Evolutionary conservation across 2,797 vertebrate species (phyloP).

Genomic region (Kryptopterus vitreolus): DNA sequence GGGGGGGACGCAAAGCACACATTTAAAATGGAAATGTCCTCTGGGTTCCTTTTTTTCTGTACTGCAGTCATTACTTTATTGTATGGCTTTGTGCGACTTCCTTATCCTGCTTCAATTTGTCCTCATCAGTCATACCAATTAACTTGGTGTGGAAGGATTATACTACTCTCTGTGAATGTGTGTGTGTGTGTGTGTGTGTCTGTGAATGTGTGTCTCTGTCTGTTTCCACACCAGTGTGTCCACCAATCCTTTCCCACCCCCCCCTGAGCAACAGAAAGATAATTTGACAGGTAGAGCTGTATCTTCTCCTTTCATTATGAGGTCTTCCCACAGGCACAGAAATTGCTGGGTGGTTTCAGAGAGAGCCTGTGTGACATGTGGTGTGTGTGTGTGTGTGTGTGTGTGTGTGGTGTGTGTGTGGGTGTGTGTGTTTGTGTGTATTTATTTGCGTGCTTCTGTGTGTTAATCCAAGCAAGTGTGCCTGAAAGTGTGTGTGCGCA

Average conservation of each 20-base stretch:
- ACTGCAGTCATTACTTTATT: slow-evolving; percentile 25
- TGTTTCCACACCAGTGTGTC: slow-evolving; percentile 17
- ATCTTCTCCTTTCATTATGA: slow-evolving; percentile 53
- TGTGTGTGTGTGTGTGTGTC: neutral
- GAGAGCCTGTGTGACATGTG: slow-evolving; percentile 14
- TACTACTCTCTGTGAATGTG: slow-evolving; percentile 11
- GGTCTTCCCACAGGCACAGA: slow-evolving; percentile 45
- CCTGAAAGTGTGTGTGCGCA: neutral
- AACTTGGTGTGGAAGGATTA: slow-evolving; percentile 46
- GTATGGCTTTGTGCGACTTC: slow-evolving; percentile 14
- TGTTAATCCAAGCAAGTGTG: slow-evolving; percentile 1
- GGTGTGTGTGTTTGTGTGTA: neutral
- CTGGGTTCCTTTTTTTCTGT: neutral
- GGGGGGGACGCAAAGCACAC: neutral
- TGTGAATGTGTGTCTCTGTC: neutral
- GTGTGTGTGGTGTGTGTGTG: neutral
- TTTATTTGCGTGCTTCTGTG: slow-evolving; percentile 1
- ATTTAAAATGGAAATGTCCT: slow-evolving; percentile 25
- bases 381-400: neutral
- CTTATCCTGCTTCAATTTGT: slow-evolving; percentile 46
- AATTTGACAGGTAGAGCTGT: slow-evolving; percentile 53
- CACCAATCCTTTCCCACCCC: slow-evolving; percentile 14
- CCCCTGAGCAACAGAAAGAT: slow-evolving; percentile 34
- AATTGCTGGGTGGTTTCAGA: slow-evolving; percentile 41
- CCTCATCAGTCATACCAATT: slow-evolving; percentile 53